Evolutionary conservation across 2,888 invertebrate genomes (phyloP).

Genomic region (Charanyca ferruginea): DNA sequence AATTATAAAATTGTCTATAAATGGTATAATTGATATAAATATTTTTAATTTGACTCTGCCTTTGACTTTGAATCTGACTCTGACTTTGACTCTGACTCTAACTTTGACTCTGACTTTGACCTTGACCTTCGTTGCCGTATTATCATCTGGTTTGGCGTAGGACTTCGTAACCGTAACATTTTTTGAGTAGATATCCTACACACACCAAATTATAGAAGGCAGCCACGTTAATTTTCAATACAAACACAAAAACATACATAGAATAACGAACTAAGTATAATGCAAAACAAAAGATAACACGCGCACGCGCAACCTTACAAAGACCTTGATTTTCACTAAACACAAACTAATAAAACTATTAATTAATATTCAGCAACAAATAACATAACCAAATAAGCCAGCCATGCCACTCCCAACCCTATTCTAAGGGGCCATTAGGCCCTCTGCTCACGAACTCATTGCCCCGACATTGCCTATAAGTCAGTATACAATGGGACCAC

Average conservation of each 20-base stretch:
- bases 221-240: no score
- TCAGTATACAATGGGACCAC: conserved; percentile 81
- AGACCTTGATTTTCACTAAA: conserved; percentile 67
- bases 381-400: conserved; percentile 69
- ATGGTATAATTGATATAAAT: no score
- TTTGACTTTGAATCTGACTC: no score
- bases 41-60: no score
- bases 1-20: no score
- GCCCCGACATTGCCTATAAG: conserved; percentile 79
- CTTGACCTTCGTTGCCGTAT: no score
- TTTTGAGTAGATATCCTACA: no score
- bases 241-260: not conserved
- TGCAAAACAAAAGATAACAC: conserved; percentile 9
- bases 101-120: no score
- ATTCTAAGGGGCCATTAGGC: conserved; percentile 76
- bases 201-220: no score
- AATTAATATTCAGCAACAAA: conserved; percentile 79
- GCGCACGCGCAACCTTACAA: conserved; percentile 42
- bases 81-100: no score
- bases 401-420: conserved; percentile 75
- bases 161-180: no score
- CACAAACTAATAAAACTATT: conserved; percentile 56
- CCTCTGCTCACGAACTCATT: conserved; percentile 79
- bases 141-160: no score
- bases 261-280: conserved; percentile 8